phyloP scores from a whole-genome alignment of 2,797 vertebrate genomes.

The Semotilus atromaculatus region DNA sequence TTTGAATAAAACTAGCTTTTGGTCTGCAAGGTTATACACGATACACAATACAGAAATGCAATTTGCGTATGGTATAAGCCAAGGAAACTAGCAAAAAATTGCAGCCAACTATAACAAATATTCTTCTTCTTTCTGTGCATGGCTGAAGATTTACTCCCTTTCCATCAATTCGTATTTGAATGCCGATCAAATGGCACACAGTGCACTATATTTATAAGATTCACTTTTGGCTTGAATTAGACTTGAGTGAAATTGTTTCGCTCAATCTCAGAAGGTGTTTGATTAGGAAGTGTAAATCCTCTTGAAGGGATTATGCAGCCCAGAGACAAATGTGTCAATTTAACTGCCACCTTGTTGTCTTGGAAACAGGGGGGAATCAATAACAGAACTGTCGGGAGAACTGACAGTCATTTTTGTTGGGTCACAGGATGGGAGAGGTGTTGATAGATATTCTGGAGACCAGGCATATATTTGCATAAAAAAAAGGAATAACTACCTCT shows the following conservation, averaged over 20 bases:
- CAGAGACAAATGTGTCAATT: slow-evolving; percentile 63
- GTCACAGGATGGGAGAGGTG: slow-evolving; percentile 77
- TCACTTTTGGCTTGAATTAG: slow-evolving; percentile 39
- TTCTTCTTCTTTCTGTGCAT: neutral
- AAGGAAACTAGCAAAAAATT: slow-evolving; percentile 11
- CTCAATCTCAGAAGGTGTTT: slow-evolving; percentile 81
- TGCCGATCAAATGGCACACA: slow-evolving; percentile 8
- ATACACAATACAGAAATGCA: neutral
- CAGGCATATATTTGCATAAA: slow-evolving; percentile 59
- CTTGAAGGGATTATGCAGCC: slow-evolving; percentile 71
- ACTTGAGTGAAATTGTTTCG: slow-evolving; percentile 66
- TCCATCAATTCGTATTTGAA: slow-evolving; percentile 33
- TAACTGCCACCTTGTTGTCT: slow-evolving; percentile 78
- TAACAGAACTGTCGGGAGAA: slow-evolving; percentile 72
- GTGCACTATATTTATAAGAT: slow-evolving; percentile 16
- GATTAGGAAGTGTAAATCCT: slow-evolving; percentile 76
- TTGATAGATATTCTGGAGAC: slow-evolving; percentile 71
- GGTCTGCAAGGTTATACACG: slow-evolving; percentile 7
- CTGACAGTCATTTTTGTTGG: slow-evolving; percentile 84
- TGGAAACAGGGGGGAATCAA: slow-evolving; percentile 78
- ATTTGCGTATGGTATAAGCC: neutral
- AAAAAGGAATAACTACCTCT: slow-evolving; percentile 18
- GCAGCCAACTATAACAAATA: neutral
- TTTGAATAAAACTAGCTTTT: slow-evolving; percentile 54
- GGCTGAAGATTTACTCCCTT: neutral